A percentile compares a stretch with the other conserved stretches of the same genome.
Evolutionary conservation across 2,113 vertebrate genomes (phyloP).

Genomic region (Tringa solitaria): DNA sequence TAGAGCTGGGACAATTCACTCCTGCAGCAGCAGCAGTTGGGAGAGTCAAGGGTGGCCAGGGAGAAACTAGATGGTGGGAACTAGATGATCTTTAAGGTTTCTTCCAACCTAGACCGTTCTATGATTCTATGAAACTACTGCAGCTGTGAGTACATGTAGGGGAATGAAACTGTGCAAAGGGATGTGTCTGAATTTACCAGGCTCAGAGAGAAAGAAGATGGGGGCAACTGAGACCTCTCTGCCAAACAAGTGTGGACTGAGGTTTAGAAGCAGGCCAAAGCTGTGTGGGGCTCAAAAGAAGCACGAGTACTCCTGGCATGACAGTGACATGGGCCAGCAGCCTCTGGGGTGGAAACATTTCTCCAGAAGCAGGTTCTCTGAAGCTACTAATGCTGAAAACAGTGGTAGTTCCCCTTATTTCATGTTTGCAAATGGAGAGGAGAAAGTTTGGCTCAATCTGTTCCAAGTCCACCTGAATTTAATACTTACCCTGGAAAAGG

Average conservation of each 20-base stretch:
- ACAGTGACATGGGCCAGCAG: neutral
- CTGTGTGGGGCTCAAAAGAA: rapidly evolving
- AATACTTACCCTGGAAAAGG: neutral
- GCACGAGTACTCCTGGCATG: neutral
- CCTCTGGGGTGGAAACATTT: neutral
- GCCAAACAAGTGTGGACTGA: neutral
- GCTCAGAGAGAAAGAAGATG: neutral
- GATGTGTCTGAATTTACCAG: neutral
- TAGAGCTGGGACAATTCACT: neutral
- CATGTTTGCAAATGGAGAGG: neutral
- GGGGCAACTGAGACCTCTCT: neutral
- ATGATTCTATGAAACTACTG: neutral
- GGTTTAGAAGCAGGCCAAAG: neutral
- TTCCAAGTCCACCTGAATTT: neutral
- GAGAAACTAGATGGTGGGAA: neutral
- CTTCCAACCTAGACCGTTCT: neutral
- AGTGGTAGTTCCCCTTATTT: neutral
- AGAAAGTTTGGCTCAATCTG: neutral
- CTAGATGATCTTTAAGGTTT: neutral
- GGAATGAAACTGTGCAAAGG: neutral
- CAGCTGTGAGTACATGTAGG: neutral
- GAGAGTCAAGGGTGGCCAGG: neutral
- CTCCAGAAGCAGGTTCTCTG: neutral
- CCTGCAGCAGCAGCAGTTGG: neutral
- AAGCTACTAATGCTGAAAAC: neutral